Evolutionary conservation across 2,797 vertebrate genomes (phyloP).

Genomic region (Eulemur mongoz): DNA sequence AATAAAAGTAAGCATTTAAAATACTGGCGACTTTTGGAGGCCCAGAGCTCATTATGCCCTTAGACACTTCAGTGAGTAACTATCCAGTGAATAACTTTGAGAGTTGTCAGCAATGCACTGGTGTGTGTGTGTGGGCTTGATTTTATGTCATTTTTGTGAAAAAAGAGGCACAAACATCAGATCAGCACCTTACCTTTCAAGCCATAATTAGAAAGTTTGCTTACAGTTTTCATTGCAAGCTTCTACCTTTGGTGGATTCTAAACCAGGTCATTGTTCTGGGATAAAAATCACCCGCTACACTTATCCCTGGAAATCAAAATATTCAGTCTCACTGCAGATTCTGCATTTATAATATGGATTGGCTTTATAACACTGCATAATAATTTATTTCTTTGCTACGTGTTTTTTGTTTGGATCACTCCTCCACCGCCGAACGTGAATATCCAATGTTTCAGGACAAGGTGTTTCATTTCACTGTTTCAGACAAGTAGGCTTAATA

Average conservation of each 20-base stretch:
- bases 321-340: background rate
- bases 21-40: background rate
- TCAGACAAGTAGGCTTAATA: background rate
- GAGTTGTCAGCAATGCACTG: background rate
- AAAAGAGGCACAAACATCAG: background rate
- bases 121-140: background rate
- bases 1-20: background rate
- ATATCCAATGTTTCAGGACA: background rate
- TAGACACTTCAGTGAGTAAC: background rate
- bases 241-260: background rate
- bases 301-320: background rate
- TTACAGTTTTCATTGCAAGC: rapidly evolving
- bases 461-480: background rate
- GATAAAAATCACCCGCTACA: background rate
- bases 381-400: background rate
- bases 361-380: background rate
- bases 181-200: background rate
- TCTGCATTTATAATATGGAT: background rate
- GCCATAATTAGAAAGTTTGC: background rate
- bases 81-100: background rate
- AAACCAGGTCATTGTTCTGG: background rate
- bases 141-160: background rate
- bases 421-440: background rate
- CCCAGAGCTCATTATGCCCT: rapidly evolving
- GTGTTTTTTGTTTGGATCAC: background rate